Percentiles rank a stretch among this genome's conserved stretches.
Evolutionary conservation across 2,888 invertebrate genomes (phyloP).

Genomic region (Philereme vetulata): DNA sequence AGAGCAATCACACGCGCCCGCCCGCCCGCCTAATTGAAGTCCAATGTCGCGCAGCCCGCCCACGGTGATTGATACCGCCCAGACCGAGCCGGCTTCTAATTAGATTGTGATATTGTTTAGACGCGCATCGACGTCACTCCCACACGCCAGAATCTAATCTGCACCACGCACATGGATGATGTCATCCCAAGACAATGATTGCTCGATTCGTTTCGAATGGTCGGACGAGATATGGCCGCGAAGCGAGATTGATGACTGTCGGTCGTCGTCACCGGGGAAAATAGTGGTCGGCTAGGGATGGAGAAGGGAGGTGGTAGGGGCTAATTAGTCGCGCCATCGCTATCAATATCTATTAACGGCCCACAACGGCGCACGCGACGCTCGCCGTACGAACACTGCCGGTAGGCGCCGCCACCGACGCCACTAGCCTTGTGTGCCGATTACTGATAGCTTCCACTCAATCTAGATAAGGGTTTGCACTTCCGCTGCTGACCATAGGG

Average conservation of each 20-base stretch:
- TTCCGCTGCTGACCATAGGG: slow-evolving; percentile 56
- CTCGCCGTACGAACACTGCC: slow-evolving; percentile 47
- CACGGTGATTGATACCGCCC: slow-evolving; percentile 81
- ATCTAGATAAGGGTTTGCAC: slow-evolving; percentile 68
- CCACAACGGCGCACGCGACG: slow-evolving; percentile 74
- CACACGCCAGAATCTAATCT: slow-evolving; percentile 55
- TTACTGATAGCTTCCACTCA: slow-evolving; percentile 62
- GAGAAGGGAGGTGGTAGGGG: slow-evolving; percentile 61
- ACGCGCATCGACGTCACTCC: slow-evolving; percentile 64
- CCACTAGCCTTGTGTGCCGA: slow-evolving; percentile 49
- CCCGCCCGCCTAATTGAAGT: slow-evolving; percentile 82
- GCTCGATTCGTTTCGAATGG: slow-evolving; percentile 54
- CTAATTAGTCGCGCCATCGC: slow-evolving; percentile 78
- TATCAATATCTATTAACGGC: slow-evolving; percentile 82
- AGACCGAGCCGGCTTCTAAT: slow-evolving; percentile 71
- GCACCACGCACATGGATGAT: slow-evolving; percentile 59
- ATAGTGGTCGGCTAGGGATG: slow-evolving; percentile 52
- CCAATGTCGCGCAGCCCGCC: slow-evolving; percentile 81
- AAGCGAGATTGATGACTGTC: slow-evolving; percentile 58
- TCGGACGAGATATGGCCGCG: slow-evolving; percentile 51
- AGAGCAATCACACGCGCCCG: slow-evolving; percentile 74
- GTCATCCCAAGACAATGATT: slow-evolving; percentile 56
- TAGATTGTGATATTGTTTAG: slow-evolving; percentile 78
- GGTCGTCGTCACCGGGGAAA: slow-evolving; percentile 53
- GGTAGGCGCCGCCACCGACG: slow-evolving; percentile 42